These are phyloP conservation scores for Hydrochoerus hydrochaeris DNA, from an alignment of 2,113 vertebrate genomes.

Conservation along the genomic window DNA sequence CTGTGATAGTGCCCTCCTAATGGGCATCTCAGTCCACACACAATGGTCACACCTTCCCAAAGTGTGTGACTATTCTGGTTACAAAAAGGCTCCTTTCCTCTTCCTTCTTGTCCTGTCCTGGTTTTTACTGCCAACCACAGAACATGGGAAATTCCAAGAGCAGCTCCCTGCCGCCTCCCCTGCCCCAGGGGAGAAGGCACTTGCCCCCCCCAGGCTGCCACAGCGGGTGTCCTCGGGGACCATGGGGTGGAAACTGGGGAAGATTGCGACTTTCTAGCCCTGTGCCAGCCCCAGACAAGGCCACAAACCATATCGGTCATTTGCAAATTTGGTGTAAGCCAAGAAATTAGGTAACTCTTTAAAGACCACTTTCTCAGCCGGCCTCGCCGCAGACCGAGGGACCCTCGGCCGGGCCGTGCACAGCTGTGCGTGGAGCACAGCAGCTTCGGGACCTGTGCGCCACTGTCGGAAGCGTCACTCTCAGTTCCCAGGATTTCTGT, in stretches of 20 bases:
- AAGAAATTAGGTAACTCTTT: too few relatives aligned
- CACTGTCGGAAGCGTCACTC: fast-evolving
- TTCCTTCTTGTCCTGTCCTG: neutral
- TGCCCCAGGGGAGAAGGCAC: neutral
- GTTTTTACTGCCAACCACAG: neutral
- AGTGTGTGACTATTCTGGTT: neutral
- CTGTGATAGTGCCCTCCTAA: neutral
- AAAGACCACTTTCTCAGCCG: neutral
- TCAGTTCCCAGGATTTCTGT: neutral
- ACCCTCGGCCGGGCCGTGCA: fast-evolving
- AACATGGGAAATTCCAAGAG: neutral
- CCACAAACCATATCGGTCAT: neutral
- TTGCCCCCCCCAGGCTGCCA: fast-evolving
- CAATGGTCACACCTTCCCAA: too few relatives aligned
- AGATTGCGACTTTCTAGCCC: too few relatives aligned
- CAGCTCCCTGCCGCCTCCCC: neutral
- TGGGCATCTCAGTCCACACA: neutral
- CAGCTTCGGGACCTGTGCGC: fast-evolving
- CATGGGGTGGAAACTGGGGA: too few relatives aligned
- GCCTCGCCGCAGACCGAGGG: fast-evolving
- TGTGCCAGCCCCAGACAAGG: fast-evolving
- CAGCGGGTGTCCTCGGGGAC: fast-evolving
- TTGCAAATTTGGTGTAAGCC: neutral
- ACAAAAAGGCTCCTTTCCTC: neutral
- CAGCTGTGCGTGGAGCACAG: fast-evolving